Evolutionary conservation across 2,888 invertebrate genomes (phyloP), one percentile per base, ranked within the genome.

Genomic region (Cosmopolites sordidus): DNA sequence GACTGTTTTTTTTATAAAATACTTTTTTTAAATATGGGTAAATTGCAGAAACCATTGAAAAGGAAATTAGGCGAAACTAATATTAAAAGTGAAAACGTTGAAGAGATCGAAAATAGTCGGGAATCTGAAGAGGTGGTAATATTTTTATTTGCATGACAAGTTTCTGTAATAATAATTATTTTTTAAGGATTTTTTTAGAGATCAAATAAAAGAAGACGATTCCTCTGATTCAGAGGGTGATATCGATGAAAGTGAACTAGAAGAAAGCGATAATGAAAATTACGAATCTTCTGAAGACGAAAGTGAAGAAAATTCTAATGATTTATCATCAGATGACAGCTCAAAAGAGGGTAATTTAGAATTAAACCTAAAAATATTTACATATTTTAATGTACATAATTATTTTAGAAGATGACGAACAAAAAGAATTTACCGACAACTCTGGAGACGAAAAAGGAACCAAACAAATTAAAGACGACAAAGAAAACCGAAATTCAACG

Each of bases 191-290:
- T 46, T 48, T 22, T 47, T 58, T 1, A 40, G 39, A 40, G 51
- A 49, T 29, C 43, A 43, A 29, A 59, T 73, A 54, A 70, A 73
- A 49, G 73, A 75, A 17, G 73, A 66, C 27, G 78, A 78, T 56
- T 74, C 73, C 51, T 71, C 76, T 8, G 78, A 78, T 14, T 58
- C 58, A 14, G 79, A 77, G 22, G 76, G 74, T 33, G 77, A 76
- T 56, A 64, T 66, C n/a, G 73, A 71, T 17, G 68, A 62, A 2
- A 67, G 65, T 18, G 47, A 50, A 9, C 12, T 43, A 44, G 50
- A 53, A 30, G 41, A 44, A n/a, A 51, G 47, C 49, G 74, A 71
- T 40, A 70, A 70, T 60, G 71, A 72, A 42, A 69, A 68, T 49
- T 65, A 70, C 51, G 65, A 67, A 54, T 62, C 60, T 61, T 50